Conservation (phyloP, 2,888 invertebrate genomes). For the Erpobdella octoculata region DNA sequence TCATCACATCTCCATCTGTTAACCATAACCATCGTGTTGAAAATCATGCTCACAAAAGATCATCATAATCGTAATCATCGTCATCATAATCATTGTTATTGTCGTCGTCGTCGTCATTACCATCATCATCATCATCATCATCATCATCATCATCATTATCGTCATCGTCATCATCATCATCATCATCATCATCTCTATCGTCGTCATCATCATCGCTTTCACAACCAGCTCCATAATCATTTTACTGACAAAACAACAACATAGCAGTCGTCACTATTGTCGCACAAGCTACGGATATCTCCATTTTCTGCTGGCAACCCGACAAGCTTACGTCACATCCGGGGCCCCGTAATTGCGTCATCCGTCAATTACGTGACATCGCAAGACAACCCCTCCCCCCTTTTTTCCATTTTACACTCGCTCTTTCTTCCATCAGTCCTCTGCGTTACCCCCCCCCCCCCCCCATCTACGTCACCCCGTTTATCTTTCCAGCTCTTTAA, state of each 20-base stretch:
- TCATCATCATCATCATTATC: not conserved
- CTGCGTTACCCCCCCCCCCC: too few species aligned
- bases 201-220: too few species aligned
- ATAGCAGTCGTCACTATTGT: too few species aligned
- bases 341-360: not conserved
- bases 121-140: constrained; percentile 7
- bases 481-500: too few species aligned
- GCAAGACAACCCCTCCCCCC: too few species aligned
- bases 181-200: not conserved
- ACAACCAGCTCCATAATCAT: too few species aligned
- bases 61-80: not conserved
- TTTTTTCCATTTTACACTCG: too few species aligned
- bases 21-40: constrained; percentile 16
- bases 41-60: not conserved
- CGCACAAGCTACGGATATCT: too few species aligned
- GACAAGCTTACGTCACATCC: not conserved
- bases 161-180: constrained; percentile 15
- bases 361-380: not conserved
- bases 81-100: constrained; percentile 20
- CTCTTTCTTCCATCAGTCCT: too few species aligned
- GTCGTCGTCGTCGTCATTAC: not conserved
- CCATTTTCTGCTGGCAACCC: not conserved
- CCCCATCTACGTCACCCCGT: too few species aligned
- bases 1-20: constrained; percentile 26
- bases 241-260: too few species aligned